Conservation (phyloP, 2,113 vertebrate species). For the Falco punctatus region DNA sequence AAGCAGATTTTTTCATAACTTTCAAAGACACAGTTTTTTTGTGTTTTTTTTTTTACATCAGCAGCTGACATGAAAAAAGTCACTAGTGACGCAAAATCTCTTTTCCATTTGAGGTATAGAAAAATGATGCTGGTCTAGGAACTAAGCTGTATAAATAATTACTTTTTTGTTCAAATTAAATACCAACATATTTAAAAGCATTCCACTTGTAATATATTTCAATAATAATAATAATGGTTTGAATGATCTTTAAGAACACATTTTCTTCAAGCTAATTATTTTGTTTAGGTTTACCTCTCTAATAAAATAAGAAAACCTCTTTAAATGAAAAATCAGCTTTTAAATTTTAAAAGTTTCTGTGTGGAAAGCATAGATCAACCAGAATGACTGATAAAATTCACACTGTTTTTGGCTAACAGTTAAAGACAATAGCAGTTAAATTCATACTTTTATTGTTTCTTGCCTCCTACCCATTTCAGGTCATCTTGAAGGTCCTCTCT, state of each 20-base stretch:
- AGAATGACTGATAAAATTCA: neutral
- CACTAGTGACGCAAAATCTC: neutral
- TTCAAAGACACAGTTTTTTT: neutral
- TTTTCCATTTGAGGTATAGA: neutral
- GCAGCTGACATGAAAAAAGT: neutral
- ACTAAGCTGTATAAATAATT: neutral
- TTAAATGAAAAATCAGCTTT: neutral
- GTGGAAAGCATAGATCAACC: neutral
- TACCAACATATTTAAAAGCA: neutral
- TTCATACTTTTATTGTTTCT: neutral
- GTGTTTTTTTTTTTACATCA: neutral
- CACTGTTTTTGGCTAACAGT: neutral
- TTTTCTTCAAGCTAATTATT: neutral
- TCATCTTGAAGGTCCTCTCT: neutral
- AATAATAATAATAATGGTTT: neutral
- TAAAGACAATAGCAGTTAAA: neutral
- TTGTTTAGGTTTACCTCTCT: neutral
- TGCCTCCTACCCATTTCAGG: neutral
- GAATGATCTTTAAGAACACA: accelerated
- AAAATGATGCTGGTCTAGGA: neutral
- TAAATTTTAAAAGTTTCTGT: neutral
- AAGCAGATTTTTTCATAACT: neutral
- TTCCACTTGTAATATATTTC: neutral
- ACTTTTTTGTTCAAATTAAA: neutral
- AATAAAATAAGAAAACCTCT: neutral